phyloP scores from a whole-genome alignment of 2,113 vertebrate species.

The Mystacornis crossleyi region DNA sequence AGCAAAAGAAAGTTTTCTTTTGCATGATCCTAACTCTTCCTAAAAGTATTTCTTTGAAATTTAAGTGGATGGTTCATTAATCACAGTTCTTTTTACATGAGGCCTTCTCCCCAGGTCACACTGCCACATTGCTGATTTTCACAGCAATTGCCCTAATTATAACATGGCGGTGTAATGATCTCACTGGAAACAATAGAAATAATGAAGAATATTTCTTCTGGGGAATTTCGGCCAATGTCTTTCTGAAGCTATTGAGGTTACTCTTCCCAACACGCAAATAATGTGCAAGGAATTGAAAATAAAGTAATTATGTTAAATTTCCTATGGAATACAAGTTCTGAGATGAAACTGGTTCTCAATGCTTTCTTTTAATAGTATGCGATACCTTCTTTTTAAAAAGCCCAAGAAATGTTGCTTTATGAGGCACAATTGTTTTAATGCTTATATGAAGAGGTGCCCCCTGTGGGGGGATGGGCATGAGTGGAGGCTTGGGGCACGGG shows the following conservation, averaged over 20 bases:
- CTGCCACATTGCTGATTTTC: background rate
- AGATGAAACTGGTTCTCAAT: background rate
- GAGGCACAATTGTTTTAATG: background rate
- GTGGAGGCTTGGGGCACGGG: no score
- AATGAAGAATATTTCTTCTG: background rate
- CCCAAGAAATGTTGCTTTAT: background rate
- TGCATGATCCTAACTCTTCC: background rate
- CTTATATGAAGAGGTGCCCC: no score
- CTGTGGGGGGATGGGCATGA: no score
- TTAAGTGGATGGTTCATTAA: background rate
- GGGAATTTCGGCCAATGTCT: background rate
- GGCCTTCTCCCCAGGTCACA: background rate
- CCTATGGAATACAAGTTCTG: background rate
- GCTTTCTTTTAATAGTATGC: background rate
- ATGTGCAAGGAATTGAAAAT: background rate
- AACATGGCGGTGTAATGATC: background rate
- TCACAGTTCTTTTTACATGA: background rate
- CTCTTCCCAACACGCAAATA: background rate
- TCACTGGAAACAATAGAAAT: background rate
- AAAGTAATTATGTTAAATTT: background rate
- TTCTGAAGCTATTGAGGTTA: background rate
- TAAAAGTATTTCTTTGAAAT: background rate
- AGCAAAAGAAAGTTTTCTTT: background rate
- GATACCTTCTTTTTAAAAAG: background rate
- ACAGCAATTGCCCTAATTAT: background rate